phyloP scores from a whole-genome alignment of 2,888 invertebrate species.

The Yponomeuta malinellus region DNA sequence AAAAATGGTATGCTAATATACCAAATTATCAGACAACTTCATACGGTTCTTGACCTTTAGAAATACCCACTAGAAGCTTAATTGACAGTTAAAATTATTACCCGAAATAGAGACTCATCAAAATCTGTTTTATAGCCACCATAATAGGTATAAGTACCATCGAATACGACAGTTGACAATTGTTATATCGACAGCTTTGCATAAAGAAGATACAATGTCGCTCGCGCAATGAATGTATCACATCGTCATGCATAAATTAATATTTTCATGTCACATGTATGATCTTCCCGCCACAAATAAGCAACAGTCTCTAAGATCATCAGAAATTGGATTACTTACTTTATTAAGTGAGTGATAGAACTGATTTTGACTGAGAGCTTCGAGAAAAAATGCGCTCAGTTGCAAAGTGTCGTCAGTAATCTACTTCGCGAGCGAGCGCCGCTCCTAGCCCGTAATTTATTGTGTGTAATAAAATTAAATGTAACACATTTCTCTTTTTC shows the following conservation, averaged over 20 bases:
- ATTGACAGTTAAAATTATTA: no score
- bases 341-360: background rate
- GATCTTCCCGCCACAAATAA: constrained; percentile 52
- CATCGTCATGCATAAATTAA: constrained; percentile 70
- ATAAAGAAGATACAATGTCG: constrained; percentile 34
- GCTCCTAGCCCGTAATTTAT: constrained; percentile 70
- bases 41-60: no score
- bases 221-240: constrained; percentile 57
- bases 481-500: constrained; percentile 75
- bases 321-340: background rate
- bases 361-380: background rate
- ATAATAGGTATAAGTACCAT: no score
- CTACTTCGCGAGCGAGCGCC: constrained; percentile 66
- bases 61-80: no score
- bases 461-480: constrained; percentile 75
- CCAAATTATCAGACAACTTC: no score
- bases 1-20: no score
- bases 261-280: constrained; percentile 73
- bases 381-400: background rate
- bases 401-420: constrained; percentile 34
- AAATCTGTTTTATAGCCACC: no score
- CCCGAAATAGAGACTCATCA: no score
- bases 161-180: background rate
- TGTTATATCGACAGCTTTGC: constrained; percentile 21
- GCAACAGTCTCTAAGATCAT: constrained; percentile 36